Evolutionary conservation across 1,140 invertebrate species (phyloP), one percentile per base, ranked within the genome.

Genomic region (Callitettix versicolor): DNA sequence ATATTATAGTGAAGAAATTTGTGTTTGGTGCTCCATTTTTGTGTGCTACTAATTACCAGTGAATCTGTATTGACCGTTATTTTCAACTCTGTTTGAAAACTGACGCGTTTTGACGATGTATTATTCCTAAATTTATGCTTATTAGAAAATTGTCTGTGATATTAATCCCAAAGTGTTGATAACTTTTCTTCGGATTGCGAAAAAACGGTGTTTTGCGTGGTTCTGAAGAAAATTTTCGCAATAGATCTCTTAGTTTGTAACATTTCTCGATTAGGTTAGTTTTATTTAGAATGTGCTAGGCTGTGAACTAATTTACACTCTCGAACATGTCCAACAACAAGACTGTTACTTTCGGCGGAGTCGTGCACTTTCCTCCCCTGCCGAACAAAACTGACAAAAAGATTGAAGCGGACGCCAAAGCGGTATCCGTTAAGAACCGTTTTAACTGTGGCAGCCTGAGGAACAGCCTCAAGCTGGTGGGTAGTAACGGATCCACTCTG

Each of bases 401-500:
- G 36, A 55, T 58, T 20, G 57, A 59, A 41, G 60, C 61, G 26
- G 58, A 60, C 38, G 53, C 49, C n/a, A 58, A 50, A 26, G 50
- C 53, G 17, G 41, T 54, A 17, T 47, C 54, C 14, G 40, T 62
- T 38, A 65, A 65, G 53, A 60, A 63, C 53, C 55, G 64, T 18
- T 64, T 65, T 53, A 65, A 64, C 44, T 64, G 61, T 50, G 59
- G 63, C 24, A 61, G 54, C 15, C 55, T 65, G n/a, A 58, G 63
- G 34, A 62, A 59, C 33, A 63, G 61, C 49, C 68, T 72, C 66
- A 71, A 69, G 58, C 72, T 69, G 62, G 85, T 86, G 83, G 82
- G 83, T 69, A 84, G 77, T 71, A 86, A 85, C 74, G 83, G 82
- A 22, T 55, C 58, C 68, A 86, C 83, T 67, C 80, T 88, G 79